Evolutionary conservation across 2,888 invertebrate genomes (phyloP).

Genomic region (Acronicta leporina): DNA sequence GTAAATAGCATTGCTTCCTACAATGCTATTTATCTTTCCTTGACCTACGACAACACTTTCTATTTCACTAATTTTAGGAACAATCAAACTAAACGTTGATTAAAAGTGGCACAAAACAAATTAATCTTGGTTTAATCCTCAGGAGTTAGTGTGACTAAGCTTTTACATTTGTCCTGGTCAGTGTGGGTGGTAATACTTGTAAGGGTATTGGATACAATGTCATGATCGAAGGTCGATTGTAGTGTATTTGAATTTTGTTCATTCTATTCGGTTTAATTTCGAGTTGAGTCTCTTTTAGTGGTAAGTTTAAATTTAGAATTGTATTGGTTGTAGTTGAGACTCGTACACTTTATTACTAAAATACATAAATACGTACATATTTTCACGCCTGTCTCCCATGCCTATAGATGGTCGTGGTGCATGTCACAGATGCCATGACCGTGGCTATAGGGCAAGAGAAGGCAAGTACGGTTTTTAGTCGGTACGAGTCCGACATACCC

Average conservation of each 20-base stretch:
- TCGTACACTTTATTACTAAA: too few relatives aligned
- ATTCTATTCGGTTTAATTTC: neutral
- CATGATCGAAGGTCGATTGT: slow-evolving; percentile 1
- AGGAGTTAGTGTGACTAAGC: slow-evolving; percentile 6
- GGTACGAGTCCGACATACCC: too few relatives aligned
- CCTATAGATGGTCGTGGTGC: too few relatives aligned
- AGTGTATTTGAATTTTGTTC: neutral
- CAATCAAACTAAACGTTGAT: neutral
- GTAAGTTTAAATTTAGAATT: neutral
- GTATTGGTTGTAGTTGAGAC: neutral
- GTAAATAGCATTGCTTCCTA: slow-evolving; percentile 1
- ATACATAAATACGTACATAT: too few relatives aligned
- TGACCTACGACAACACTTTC: slow-evolving; percentile 7
- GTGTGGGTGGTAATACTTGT: slow-evolving; percentile 18
- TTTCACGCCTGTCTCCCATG: too few relatives aligned
- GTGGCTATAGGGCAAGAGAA: too few relatives aligned
- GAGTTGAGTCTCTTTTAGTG: neutral
- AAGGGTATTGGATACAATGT: slow-evolving; percentile 5
- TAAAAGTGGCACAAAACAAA: slow-evolving; percentile 12
- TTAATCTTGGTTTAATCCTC: neutral
- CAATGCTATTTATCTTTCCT: neutral
- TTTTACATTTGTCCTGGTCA: neutral
- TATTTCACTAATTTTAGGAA: neutral
- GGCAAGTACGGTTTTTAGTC: too few relatives aligned
- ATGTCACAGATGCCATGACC: too few relatives aligned